Base-by-base conservation (phyloP, 1,140 invertebrate genomes). In the Lerema accius region DNA sequence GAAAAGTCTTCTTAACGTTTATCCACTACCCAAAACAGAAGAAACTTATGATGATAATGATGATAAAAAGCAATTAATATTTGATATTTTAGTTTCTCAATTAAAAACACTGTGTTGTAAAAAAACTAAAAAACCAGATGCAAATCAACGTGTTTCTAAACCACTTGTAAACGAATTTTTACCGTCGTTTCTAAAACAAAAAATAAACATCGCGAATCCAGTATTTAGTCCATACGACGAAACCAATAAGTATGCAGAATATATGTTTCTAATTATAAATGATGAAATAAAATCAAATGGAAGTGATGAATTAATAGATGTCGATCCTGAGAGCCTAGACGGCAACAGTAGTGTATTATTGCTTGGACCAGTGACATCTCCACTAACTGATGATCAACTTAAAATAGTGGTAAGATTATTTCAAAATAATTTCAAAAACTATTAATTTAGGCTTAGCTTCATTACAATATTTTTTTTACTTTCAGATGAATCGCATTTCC, bases 21-120 rank as follows among this genome's bases (percentile, higher is more conserved):
- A 65, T 23, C 74, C 74, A 16, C 51, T 56, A 10, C 19, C 42
- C 1, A 46, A 46, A 13, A 49, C 61, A 39, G 23, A 71, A 3
- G 50, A 64, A 5, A 42, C 17, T 4, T 53, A 70, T 40, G 56
- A 65, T 45, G 68, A 66, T 9, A 76, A 84, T 48, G 79, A 86
- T 11, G 67, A 76, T 40, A 86, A 83, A 49, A 88, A 73, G 60
- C 84, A 88, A 76, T 37, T 84, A 37, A 62, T 88, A 15, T 89
- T 89, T 56, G 82, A 89, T 69, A 66, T 84, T 56, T 67, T 89
- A 15, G 78, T 82, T 17, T 67, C 76, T 2, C 84, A 89, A 56
- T 48, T 89, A n/a, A 89, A 86, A 77, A 65, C 76, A 26, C 64
- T 89, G 7, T 89, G 85, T 64, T 89, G 85, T 69, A 85, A 84